These are phyloP conservation scores for Apus apus DNA, from an alignment of 2,113 vertebrate genomes.

Conservation along the genomic window DNA sequence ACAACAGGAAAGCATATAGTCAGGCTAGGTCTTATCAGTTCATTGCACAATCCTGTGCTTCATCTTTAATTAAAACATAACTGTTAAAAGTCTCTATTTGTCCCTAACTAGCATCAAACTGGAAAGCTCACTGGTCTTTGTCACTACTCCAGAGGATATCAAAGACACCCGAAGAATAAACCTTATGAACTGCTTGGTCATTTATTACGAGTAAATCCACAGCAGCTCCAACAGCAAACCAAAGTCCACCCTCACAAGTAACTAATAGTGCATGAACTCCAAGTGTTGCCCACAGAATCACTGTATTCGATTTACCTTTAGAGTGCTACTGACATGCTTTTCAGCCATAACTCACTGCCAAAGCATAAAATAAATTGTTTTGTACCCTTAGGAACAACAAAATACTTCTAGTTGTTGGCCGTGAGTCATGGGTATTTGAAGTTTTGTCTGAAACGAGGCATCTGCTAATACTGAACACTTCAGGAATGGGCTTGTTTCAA, in stretches of 20 bases:
- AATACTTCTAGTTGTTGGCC: neutral
- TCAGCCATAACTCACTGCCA: neutral
- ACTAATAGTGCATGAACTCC: neutral
- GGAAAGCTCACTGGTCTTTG: neutral
- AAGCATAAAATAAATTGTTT: neutral
- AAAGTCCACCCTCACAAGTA: neutral
- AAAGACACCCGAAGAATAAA: neutral
- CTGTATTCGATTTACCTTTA: neutral
- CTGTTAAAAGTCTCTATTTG: neutral
- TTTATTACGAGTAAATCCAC: neutral
- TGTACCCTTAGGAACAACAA: neutral
- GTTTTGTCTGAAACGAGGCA: neutral
- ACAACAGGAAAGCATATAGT: neutral
- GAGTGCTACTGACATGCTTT: neutral
- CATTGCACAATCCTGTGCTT: neutral
- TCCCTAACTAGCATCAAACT: neutral
- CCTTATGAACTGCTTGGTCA: neutral
- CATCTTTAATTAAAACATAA: neutral
- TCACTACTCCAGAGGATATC: neutral
- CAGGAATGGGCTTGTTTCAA: conserved; percentile 39
- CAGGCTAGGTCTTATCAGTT: neutral
- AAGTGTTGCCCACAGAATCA: neutral
- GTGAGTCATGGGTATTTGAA: neutral
- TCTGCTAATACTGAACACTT: neutral
- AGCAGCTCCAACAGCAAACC: neutral